Evolutionary conservation across 1,140 invertebrate species (phyloP).

Genomic region (Rhyzopertha dominica): DNA sequence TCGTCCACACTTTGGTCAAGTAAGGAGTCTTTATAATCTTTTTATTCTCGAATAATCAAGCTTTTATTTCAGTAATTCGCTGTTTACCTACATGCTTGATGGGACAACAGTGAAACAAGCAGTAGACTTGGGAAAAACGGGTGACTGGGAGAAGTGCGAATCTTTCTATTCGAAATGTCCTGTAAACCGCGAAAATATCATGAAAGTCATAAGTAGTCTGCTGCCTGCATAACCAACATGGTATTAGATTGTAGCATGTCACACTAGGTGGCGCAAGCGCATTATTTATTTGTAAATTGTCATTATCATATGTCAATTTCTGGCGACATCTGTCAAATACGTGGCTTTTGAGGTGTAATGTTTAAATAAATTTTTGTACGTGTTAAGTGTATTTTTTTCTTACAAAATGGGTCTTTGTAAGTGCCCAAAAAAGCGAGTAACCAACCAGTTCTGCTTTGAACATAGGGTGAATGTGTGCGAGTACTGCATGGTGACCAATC

Average conservation of each 20-base stretch:
- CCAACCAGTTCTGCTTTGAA: slow-evolving; percentile 98
- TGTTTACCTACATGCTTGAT: slow-evolving; percentile 66
- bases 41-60: slow-evolving; percentile 17
- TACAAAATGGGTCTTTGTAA: slow-evolving; percentile 94
- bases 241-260: not conserved
- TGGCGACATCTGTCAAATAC: too few relatives aligned
- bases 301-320: too few relatives aligned
- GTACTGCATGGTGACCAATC: slow-evolving; percentile 93
- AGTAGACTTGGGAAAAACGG: slow-evolving; percentile 58
- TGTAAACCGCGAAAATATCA: slow-evolving; percentile 57
- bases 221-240: slow-evolving; percentile 49
- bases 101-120: slow-evolving; percentile 73
- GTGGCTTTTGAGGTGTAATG: too few relatives aligned
- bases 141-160: slow-evolving; percentile 55
- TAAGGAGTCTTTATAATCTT: slow-evolving; percentile 41
- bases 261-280: too few relatives aligned
- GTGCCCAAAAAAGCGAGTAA: slow-evolving; percentile 93
- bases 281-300: too few relatives aligned
- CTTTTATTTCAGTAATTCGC: slow-evolving; percentile 57
- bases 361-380: too few relatives aligned
- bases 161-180: slow-evolving; percentile 57
- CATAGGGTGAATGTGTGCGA: slow-evolving; percentile 98
- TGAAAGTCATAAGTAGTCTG: slow-evolving; percentile 56
- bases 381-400: too few relatives aligned
- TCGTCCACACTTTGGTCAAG: slow-evolving; percentile 61